A percentile compares a stretch with the other conserved stretches of the same genome.
Evolutionary conservation across 53 echinoderm and acorn worm genomes (phyloP).

Genomic region (Zoroaster sp.): DNA sequence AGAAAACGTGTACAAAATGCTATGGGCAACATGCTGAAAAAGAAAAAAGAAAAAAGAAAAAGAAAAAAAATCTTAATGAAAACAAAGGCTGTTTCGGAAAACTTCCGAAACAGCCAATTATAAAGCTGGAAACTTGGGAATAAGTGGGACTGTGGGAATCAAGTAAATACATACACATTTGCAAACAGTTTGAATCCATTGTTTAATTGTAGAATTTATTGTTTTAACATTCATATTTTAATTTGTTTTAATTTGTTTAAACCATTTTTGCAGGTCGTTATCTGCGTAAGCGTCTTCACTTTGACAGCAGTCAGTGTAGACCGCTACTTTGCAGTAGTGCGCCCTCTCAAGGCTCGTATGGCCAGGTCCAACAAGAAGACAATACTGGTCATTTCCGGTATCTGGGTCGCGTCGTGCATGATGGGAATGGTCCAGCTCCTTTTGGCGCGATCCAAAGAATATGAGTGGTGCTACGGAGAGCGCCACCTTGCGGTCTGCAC

Average conservation of each 20-base stretch:
- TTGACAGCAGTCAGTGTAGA: slow-evolving; percentile 86
- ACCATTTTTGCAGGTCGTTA: slow-evolving; percentile 34
- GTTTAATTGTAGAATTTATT: background rate
- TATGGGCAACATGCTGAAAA: background rate
- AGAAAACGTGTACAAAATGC: too few relatives aligned
- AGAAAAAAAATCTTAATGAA: too few relatives aligned
- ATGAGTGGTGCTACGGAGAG: slow-evolving; percentile 61
- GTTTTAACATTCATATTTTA: background rate
- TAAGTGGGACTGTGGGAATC: background rate
- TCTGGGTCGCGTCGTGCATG: slow-evolving; percentile 68
- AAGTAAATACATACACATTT: too few relatives aligned
- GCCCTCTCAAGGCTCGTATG: slow-evolving; percentile 80
- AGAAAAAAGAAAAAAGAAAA: background rate
- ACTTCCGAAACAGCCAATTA: too few relatives aligned
- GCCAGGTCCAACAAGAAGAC: slow-evolving; percentile 71
- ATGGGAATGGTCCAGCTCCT: slow-evolving; percentile 75
- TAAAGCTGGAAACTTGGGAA: background rate
- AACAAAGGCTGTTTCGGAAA: too few relatives aligned
- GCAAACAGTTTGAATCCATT: too few relatives aligned
- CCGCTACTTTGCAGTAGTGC: slow-evolving; percentile 86
- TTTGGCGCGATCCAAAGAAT: slow-evolving; percentile 51
- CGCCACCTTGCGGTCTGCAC: slow-evolving; percentile 60
- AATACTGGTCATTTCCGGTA: slow-evolving; percentile 62
- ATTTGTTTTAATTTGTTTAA: background rate
- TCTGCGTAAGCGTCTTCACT: slow-evolving; percentile 72